Evolutionary conservation across 2,113 vertebrate genomes (phyloP), one percentile per base, ranked within the genome.

Genomic region (Brachyistius frenatus): DNA sequence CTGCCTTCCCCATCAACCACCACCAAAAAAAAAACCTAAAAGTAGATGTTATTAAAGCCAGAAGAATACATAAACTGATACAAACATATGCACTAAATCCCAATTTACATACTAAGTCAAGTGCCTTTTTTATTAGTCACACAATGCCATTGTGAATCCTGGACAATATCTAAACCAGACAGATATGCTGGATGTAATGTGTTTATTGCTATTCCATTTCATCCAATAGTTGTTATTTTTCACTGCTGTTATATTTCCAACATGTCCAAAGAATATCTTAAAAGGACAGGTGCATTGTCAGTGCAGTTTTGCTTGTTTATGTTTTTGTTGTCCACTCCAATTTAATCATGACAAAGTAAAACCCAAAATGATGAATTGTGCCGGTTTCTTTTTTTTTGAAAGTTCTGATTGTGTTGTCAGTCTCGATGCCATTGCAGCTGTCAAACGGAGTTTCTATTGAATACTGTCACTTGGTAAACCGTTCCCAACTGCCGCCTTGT

Each of bases 351-450:
- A 60, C 46, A 84, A 53, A 15, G 41, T 11, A 15, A 58, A 58
- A 60, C 14, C 36, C 15, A 33, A 55, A 73, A 65, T 74, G 64
- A 65, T 78, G 35, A 54, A 80, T 72, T 44, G 16, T 35, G 37
- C n/a, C 46, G 35, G n/a, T 70, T 82, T 77, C 53, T 69, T 68
- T 82, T 66, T 73, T 70, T 64, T 47, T 70, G 80, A 39, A 66
- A 71, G 55, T 54, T 77, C 9, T 84, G 81, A 92, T 93, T 91
- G 85, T 69, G 62, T 67, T 88, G 71, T 92, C 86, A 84, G 15
- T 92, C 71, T 60, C 58, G 56, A 78, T 53, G 73, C 89, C 73
- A 53, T 74, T 56, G 3, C 39, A 68, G 73, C 73, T 92, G 85
- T 85, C 84, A 95, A 57, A 66, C 85, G 41, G 69, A 68, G 68